phyloP scores from a whole-genome alignment of 2,797 vertebrate genomes.

The Thripadectes ignobilis region DNA sequence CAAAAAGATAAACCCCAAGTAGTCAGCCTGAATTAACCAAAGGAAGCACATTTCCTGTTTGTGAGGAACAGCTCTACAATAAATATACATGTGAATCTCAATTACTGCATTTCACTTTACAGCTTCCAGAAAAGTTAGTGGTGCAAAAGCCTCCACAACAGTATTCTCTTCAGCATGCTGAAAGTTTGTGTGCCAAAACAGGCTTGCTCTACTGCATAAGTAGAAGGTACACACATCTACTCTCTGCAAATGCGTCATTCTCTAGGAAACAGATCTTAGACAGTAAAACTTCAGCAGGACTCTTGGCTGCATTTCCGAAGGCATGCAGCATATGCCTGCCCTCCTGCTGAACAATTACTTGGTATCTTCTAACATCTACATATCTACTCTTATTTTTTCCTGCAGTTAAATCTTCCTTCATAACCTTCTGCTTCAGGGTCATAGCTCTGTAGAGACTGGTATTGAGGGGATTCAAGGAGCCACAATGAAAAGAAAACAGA shows the following conservation, averaged over 20 bases:
- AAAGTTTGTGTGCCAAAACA: neutral
- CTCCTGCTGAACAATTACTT: neutral
- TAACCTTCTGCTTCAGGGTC: neutral
- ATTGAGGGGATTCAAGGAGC: conserved; percentile 3
- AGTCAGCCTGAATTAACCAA: neutral
- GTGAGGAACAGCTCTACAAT: neutral
- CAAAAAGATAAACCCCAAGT: neutral
- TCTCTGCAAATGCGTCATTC: neutral
- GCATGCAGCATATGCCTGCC: neutral
- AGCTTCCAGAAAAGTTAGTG: neutral
- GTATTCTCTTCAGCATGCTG: neutral
- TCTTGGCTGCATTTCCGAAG: neutral
- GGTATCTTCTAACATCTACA: neutral
- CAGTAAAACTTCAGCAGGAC: neutral
- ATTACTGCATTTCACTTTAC: neutral
- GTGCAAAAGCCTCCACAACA: neutral
- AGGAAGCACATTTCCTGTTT: neutral
- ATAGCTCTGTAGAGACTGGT: neutral
- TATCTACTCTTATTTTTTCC: neutral
- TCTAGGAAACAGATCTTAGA: neutral
- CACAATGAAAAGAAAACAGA: neutral
- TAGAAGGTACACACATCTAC: neutral
- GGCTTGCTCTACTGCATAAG: neutral
- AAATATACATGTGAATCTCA: neutral
- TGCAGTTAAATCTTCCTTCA: neutral